Evolutionary conservation across 2,113 vertebrate genomes (phyloP).

Genomic region (Larimichthys polyactis): DNA sequence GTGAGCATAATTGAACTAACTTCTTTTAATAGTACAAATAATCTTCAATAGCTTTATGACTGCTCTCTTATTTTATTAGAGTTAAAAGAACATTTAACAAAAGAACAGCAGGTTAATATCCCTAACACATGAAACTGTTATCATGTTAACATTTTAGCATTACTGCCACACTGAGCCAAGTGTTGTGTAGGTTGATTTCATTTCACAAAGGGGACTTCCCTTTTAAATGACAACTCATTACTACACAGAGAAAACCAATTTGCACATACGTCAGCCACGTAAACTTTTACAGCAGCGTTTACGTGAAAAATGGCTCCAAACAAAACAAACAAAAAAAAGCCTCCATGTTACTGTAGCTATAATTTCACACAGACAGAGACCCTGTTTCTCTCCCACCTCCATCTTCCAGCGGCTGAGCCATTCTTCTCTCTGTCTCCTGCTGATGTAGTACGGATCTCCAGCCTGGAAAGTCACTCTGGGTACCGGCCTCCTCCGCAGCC

Average conservation of each 20-base stretch:
- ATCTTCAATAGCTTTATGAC: constrained; percentile 12
- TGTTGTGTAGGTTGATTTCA: neutral
- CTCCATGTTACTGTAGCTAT: neutral
- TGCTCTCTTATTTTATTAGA: constrained; percentile 56
- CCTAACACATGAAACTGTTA: constrained; percentile 21
- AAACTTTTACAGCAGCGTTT: neutral
- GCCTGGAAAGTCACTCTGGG: constrained; percentile 96
- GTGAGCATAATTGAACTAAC: neutral
- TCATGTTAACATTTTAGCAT: neutral
- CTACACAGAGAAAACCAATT: constrained; percentile 15
- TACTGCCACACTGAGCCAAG: neutral
- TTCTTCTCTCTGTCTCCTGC: constrained; percentile 95
- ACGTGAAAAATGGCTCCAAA: neutral
- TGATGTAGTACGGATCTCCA: constrained; percentile 97
- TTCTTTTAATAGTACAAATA: constrained; percentile 26
- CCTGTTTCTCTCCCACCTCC: constrained; percentile 89
- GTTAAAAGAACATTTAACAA: constrained; percentile 52
- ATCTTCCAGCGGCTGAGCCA: constrained; percentile 95
- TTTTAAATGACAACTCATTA: neutral
- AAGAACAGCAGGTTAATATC: constrained; percentile 16
- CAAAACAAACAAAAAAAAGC: neutral
- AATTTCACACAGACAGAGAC: constrained; percentile 60
- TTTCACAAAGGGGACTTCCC: constrained; percentile 27
- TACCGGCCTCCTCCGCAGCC: constrained; percentile 94
- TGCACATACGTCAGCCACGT: neutral